Conservation (phyloP, 1,140 invertebrate species). For the Drosophila virilis region DNA sequence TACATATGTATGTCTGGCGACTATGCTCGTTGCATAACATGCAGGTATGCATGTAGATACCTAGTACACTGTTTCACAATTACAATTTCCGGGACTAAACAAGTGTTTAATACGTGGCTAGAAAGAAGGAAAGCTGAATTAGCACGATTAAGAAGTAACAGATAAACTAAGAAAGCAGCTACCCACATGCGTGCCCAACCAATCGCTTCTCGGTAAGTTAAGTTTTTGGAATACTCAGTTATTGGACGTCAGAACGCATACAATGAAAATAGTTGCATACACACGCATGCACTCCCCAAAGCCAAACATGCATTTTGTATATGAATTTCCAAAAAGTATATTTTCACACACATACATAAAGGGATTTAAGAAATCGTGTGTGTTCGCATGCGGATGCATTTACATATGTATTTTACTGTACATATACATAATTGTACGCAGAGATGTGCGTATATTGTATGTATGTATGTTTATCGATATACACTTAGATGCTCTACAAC, state of each 20-base stretch:
- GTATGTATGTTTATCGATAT: background rate
- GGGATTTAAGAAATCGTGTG: conserved; percentile 67
- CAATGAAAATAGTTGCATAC: conserved; percentile 19
- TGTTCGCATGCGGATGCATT: conserved; percentile 49
- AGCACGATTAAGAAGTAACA: too few relatives aligned
- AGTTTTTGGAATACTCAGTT: conserved; percentile 54
- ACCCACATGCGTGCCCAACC: background rate
- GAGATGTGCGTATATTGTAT: background rate
- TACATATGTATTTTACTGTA: conserved; percentile 52
- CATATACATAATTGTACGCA: conserved; percentile 23
- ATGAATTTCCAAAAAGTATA: conserved; percentile 59
- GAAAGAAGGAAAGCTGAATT: too few relatives aligned
- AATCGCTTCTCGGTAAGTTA: background rate
- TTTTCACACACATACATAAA: conserved; percentile 29
- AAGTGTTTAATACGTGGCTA: too few relatives aligned
- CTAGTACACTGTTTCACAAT: too few relatives aligned
- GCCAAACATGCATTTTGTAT: conserved; percentile 73
- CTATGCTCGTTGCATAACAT: too few relatives aligned
- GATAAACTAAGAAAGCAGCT: background rate
- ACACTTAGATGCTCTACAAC: background rate
- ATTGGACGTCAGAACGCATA: conserved; percentile 63
- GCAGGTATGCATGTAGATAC: too few relatives aligned
- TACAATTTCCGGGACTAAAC: too few relatives aligned
- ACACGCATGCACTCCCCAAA: conserved; percentile 39
- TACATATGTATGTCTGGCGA: too few relatives aligned